Percentiles rank a stretch among this genome's conserved stretches.
phyloP scores from a whole-genome alignment of 1,140 invertebrate genomes.

The Drosophila nasuta region DNA sequence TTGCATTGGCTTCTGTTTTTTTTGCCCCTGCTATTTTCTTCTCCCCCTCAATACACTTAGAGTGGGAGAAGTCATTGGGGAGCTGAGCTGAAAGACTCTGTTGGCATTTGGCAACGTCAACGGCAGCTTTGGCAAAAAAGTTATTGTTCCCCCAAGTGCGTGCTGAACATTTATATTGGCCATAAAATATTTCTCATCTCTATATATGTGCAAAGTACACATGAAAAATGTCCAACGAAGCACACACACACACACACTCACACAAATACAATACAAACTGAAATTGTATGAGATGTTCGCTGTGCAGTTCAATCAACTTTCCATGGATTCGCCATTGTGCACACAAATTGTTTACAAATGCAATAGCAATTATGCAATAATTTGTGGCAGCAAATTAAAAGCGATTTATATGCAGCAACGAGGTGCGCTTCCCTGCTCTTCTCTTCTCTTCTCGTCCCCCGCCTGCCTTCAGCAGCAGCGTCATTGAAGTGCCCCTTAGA shows the following conservation, averaged over 20 bases:
- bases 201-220: slow-evolving; percentile 25
- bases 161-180: slow-evolving; percentile 77
- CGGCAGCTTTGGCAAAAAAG: slow-evolving; percentile 55
- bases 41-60: slow-evolving; percentile 32
- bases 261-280: slow-evolving; percentile 2
- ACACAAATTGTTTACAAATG: slow-evolving; percentile 79
- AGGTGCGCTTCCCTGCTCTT: neutral
- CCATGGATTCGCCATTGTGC: slow-evolving; percentile 65
- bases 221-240: slow-evolving; percentile 58
- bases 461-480: neutral
- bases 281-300: slow-evolving; percentile 6
- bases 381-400: slow-evolving; percentile 78
- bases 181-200: slow-evolving; percentile 73
- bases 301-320: slow-evolving; percentile 76
- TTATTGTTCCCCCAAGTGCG: slow-evolving; percentile 64
- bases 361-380: slow-evolving; percentile 80
- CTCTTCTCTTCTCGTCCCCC: neutral
- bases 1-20: slow-evolving; percentile 60
- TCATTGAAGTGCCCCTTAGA: slow-evolving; percentile 7
- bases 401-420: slow-evolving; percentile 67
- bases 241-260: neutral
- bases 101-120: slow-evolving; percentile 74
- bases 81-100: slow-evolving; percentile 35
- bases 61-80: slow-evolving; percentile 13
- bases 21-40: slow-evolving; percentile 7